phyloP scores from a whole-genome alignment of 2,888 invertebrate species.

The Xestia ashworthii region DNA sequence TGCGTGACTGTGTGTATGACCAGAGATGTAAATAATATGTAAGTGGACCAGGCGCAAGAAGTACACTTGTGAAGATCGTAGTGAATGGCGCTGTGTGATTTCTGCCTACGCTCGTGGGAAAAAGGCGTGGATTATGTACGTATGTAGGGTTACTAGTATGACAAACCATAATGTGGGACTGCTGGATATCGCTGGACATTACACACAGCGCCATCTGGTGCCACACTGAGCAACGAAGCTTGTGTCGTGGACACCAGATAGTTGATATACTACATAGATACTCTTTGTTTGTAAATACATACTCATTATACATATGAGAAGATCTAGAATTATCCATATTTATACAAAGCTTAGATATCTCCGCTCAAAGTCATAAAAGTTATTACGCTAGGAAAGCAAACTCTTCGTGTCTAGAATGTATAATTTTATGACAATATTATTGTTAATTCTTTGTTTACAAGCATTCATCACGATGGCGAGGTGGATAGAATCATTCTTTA shows the following conservation, averaged over 20 bases:
- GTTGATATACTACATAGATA: no score
- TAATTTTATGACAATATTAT: constrained; percentile 17
- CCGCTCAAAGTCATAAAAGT: constrained; percentile 35
- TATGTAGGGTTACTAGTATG: neutral
- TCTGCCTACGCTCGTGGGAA: no score
- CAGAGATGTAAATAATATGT: neutral
- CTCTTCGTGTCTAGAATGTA: constrained; percentile 1
- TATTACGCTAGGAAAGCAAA: constrained; percentile 6
- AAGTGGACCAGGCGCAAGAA: no score
- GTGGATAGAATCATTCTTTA: neutral
- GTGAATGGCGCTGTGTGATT: neutral
- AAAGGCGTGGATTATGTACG: neutral
- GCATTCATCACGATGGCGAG: constrained; percentile 7
- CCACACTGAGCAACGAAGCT: no score
- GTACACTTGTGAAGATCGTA: neutral
- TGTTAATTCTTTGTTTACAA: constrained; percentile 43
- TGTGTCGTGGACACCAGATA: no score
- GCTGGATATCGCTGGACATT: no score
- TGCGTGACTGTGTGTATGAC: neutral
- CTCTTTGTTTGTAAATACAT: no score
- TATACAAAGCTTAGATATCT: constrained; percentile 27
- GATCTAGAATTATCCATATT: constrained; percentile 32
- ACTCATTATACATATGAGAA: no score
- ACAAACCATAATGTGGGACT: neutral
- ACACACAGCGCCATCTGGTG: no score